These are phyloP conservation scores for Nemotelus nigrinus DNA, from an alignment of 2,888 invertebrate species.

Conservation along the genomic window DNA sequence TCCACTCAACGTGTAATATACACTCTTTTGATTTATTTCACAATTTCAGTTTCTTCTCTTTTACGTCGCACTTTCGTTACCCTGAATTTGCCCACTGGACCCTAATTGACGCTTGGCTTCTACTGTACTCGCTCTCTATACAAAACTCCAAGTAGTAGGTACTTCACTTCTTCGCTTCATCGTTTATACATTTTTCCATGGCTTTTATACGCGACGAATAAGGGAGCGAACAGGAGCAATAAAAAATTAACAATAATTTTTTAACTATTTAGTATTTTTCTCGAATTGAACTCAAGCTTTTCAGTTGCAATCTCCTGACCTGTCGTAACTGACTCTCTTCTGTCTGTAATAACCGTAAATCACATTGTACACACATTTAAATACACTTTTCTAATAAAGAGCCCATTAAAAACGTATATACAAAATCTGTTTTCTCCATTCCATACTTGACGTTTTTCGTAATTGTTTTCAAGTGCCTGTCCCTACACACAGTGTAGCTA, in stretches of 20 bases:
- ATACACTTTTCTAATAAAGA: conserved; percentile 40
- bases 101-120: neutral
- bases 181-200: conserved; percentile 5
- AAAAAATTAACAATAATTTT: neutral
- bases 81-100: neutral
- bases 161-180: conserved; percentile 40
- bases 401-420: conserved; percentile 44
- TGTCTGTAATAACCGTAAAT: neutral
- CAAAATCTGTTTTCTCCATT: conserved; percentile 40
- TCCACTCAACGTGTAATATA: conserved; percentile 45
- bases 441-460: conserved; percentile 43
- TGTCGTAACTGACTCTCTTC: conserved; percentile 25
- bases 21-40: conserved; percentile 37
- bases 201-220: neutral
- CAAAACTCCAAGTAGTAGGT: neutral
- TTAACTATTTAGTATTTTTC: conserved; percentile 11
- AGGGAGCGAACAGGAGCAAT: neutral
- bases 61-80: neutral
- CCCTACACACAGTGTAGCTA: neutral
- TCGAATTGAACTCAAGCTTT: conserved; percentile 15
- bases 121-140: no score
- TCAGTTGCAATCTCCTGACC: conserved; percentile 25
- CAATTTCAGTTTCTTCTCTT: conserved; percentile 14
- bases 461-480: conserved; percentile 45
- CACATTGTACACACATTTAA: neutral